Percentiles rank a stretch among this genome's conserved stretches.
Evolutionary conservation across 1,140 invertebrate species (phyloP).

Genomic region (Pomacea maculata): DNA sequence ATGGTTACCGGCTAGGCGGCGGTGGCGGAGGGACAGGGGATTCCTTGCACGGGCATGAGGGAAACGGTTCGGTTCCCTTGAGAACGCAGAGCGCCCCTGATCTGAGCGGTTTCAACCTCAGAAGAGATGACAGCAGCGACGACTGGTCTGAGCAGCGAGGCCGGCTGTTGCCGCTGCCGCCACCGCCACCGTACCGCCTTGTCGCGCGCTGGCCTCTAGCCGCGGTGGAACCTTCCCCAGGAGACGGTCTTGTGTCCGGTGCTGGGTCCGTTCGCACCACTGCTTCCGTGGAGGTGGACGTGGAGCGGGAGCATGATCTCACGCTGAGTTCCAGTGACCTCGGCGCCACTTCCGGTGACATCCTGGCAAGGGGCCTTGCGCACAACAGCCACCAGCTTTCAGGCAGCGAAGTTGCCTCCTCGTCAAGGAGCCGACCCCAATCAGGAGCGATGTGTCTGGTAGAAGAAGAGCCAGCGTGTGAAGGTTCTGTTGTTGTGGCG

Average conservation of each 20-base stretch:
- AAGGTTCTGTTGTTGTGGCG: too few species aligned
- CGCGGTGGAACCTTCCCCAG: background rate
- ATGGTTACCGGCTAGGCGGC: background rate
- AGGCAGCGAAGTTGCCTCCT: background rate
- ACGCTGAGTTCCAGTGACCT: background rate
- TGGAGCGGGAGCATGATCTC: background rate
- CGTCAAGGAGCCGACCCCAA: background rate
- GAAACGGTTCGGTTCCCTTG: background rate
- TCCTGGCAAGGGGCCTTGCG: background rate
- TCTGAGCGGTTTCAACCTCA: background rate
- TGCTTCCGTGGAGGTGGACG: background rate
- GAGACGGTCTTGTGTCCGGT: background rate
- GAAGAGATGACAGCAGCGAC: background rate
- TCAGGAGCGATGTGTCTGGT: too few species aligned
- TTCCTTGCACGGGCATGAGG: background rate
- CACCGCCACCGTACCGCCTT: background rate
- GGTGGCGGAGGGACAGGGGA: background rate
- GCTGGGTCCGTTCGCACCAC: slow-evolving; percentile 8
- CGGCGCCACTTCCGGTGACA: background rate
- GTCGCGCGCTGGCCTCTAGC: background rate
- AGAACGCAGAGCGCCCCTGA: slow-evolving; percentile 15
- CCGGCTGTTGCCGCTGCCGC: background rate
- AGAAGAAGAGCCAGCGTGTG: too few species aligned
- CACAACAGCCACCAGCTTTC: background rate
- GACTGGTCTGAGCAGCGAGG: background rate